A percentile compares a stretch with the other conserved stretches of the same genome.
These are phyloP conservation scores for Aurelia aurita DNA, from an alignment of 30 jellyfish, hydroid and myxozoan species.

Conservation along the genomic window DNA sequence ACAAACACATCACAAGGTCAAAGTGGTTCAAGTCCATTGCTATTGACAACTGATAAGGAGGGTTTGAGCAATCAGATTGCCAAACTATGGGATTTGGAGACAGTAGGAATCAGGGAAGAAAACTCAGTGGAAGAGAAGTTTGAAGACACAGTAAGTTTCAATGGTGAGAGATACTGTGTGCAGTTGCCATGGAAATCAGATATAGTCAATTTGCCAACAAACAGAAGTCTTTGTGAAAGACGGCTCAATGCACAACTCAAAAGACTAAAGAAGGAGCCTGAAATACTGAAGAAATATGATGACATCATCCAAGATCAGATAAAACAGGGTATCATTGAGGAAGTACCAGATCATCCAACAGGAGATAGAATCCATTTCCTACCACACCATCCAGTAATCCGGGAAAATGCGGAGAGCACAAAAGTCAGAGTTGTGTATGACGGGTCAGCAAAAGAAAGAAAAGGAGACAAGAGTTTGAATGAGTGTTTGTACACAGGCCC, in stretches of 20 bases:
- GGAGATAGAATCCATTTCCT: slow-evolving; percentile 33
- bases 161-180: too few relatives aligned
- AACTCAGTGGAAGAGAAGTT: background rate
- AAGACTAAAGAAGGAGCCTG: background rate
- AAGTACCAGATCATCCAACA: slow-evolving; percentile 31
- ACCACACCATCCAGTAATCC: slow-evolving; percentile 57
- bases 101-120: slow-evolving; percentile 28
- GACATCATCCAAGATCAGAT: background rate
- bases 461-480: slow-evolving; percentile 6
- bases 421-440: slow-evolving; percentile 52
- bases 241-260: slow-evolving; percentile 1
- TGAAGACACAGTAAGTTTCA: background rate
- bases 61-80: background rate
- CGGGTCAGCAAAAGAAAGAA: slow-evolving; percentile 58
- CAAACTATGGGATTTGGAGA: slow-evolving; percentile 60
- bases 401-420: slow-evolving; percentile 20
- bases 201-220: background rate
- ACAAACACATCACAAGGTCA: slow-evolving; percentile 7
- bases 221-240: background rate
- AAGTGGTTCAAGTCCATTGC: slow-evolving; percentile 3
- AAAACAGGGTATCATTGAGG: slow-evolving; percentile 33
- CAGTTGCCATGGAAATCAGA: too few relatives aligned
- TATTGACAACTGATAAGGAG: slow-evolving; percentile 1
- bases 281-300: background rate
- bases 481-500: slow-evolving; percentile 20